Percentiles rank a stretch among this genome's conserved stretches.
These are phyloP conservation scores for Cheirogaleus major DNA, from an alignment of 2,797 vertebrate genomes.

Conservation along the genomic window DNA sequence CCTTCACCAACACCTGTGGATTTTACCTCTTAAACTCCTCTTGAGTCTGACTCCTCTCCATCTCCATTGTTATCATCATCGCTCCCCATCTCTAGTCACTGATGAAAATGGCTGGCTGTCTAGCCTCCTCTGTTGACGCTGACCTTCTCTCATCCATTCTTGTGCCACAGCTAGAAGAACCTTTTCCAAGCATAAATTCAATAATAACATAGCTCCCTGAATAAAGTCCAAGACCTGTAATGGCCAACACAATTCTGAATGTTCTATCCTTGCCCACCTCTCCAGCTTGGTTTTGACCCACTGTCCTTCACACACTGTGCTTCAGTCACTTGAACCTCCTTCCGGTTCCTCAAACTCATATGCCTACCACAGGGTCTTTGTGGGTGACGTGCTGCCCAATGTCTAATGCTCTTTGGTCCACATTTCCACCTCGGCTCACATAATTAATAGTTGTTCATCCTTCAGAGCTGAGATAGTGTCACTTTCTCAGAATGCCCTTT, in stretches of 20 bases:
- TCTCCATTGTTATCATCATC: background rate
- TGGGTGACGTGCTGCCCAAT: too few relatives aligned
- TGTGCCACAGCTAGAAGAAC: background rate
- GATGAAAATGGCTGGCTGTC: background rate
- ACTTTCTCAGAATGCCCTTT: background rate
- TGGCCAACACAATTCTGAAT: background rate
- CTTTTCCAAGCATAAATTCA: conserved; percentile 24
- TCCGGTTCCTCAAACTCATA: background rate
- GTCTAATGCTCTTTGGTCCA: background rate
- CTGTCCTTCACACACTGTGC: background rate
- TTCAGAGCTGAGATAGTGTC: background rate
- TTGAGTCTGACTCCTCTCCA: background rate
- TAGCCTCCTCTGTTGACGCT: background rate
- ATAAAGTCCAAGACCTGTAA: background rate
- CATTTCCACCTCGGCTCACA: background rate
- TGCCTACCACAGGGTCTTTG: background rate
- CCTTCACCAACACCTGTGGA: background rate
- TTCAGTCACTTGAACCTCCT: background rate
- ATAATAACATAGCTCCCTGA: background rate
- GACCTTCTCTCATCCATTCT: background rate
- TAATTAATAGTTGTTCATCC: background rate
- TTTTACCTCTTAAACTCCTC: background rate
- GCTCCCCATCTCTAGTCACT: background rate
- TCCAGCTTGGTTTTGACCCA: background rate
- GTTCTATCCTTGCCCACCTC: background rate